Conservation (phyloP, 23 tunicate genomes). For the Trididemnum miniatum region DNA sequence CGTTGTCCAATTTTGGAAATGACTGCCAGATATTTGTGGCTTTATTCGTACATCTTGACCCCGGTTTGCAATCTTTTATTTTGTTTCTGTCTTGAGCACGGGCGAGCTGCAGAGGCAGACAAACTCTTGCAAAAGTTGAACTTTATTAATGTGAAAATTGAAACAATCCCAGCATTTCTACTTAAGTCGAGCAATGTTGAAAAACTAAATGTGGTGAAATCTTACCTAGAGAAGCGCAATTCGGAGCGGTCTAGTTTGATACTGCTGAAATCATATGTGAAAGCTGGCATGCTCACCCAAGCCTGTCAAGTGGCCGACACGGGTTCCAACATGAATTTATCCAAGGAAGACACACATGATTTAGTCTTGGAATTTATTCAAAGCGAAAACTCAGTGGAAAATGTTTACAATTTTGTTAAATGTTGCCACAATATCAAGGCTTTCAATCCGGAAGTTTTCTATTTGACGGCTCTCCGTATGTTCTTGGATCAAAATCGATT, state of each 20-base stretch:
- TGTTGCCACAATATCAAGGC: not conserved
- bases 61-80: not conserved
- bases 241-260: not conserved
- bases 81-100: conserved; percentile 1
- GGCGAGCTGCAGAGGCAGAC: not conserved
- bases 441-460: not conserved
- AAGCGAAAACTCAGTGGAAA: not conserved
- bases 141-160: not conserved
- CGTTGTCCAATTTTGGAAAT: no score
- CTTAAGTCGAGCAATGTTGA: no score
- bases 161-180: not conserved
- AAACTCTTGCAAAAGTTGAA: not conserved
- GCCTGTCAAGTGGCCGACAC: not conserved
- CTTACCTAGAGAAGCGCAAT: no score
- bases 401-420: not conserved
- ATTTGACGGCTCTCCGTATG: not conserved
- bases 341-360: not conserved
- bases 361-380: not conserved
- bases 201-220: no score
- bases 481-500: not conserved
- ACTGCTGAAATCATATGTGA: not conserved
- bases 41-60: no score
- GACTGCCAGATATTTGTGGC: no score
- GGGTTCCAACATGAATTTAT: not conserved
- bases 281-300: not conserved